Base-by-base conservation (phyloP, 2,113 vertebrate species). In the Myanophis thanlyinensis region DNA sequence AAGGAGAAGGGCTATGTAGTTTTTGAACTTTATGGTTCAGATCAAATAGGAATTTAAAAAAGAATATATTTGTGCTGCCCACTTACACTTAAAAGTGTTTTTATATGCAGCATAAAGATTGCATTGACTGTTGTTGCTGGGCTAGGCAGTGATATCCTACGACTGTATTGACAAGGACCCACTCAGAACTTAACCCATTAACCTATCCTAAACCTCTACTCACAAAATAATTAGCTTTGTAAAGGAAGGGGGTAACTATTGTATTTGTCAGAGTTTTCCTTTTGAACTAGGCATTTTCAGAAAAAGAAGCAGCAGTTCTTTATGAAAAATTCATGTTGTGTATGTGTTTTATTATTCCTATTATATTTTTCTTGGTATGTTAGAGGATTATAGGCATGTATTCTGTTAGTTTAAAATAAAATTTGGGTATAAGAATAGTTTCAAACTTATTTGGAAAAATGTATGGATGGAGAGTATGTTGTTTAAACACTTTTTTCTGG, bases 101-200 rank as follows among this genome's bases (percentile, higher is more conserved):
- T 94, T 89, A 88, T 88, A 56, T 85, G 40, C 90, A 91, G 88
- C 93, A 93, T 95, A 96, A 96, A 95, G 54, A 88, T 95, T 95
- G 89, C 0, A 0, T 92, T 95, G 94, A 95, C 91, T 96, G 95
- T 94, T 88, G 62, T 91, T 95, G 53, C 93, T 94, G 94, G 53
- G 87, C 87, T 54, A 91, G 84, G 59, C 93, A 94, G 54, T 93
- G 93, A 94, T 94, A 86, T 94, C 27, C 87, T 95, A 93, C 95
- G 96, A 97, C 89, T 93, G 93, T 35, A 94, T 95, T 80, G 93
- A 8, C 92, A 90, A 95, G 48, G 91, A 94, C 62, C 94, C 94
- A 93, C 49, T 94, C 59, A 90, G 89, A 96, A 94, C 93, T 92
- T 88, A 89, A 94, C 89, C 80, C 85, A 91, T 95, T 94, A 93